phyloP scores from a whole-genome alignment of 23 tunicate genomes.

The Halocynthia roretzi region DNA sequence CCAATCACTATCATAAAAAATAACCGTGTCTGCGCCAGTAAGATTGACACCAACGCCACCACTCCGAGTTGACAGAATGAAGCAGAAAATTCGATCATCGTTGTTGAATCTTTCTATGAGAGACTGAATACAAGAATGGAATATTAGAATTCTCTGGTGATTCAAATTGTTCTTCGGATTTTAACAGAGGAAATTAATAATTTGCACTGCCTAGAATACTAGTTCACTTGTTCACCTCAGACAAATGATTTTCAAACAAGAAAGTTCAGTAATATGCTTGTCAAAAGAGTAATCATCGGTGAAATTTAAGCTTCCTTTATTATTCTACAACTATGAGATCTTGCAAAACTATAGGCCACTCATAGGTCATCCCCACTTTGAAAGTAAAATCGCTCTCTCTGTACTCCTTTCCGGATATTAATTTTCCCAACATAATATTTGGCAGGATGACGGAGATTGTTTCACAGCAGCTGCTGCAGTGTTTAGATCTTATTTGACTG shows the following conservation, averaged over 20 bases:
- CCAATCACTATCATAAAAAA: conserved; percentile 99
- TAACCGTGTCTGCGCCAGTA: conserved; percentile 97
- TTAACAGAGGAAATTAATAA: neutral
- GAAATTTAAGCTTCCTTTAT: neutral
- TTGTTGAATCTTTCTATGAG: conserved; percentile 96
- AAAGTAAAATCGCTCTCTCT: too few species aligned
- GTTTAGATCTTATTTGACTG: too few species aligned
- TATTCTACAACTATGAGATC: too few species aligned
- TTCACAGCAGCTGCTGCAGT: too few species aligned
- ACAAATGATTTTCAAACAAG: conserved; percentile 10
- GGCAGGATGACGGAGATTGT: too few species aligned
- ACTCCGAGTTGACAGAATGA: conserved; percentile 93
- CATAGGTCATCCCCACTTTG: too few species aligned
- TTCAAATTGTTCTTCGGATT: neutral
- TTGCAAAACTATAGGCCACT: too few species aligned
- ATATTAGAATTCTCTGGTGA: neutral
- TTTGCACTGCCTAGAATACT: neutral
- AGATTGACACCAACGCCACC: conserved; percentile 98
- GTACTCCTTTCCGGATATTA: too few species aligned
- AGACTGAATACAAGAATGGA: conserved; percentile 13
- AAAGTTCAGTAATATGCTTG: conserved; percentile 65
- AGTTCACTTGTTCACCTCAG: conserved; percentile 6
- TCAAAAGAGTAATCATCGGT: conserved; percentile 45
- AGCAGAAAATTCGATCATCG: conserved; percentile 89
- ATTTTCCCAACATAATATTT: too few species aligned